phyloP scores from a whole-genome alignment of 2,113 vertebrate species.

The Sceloporus tristichus region DNA sequence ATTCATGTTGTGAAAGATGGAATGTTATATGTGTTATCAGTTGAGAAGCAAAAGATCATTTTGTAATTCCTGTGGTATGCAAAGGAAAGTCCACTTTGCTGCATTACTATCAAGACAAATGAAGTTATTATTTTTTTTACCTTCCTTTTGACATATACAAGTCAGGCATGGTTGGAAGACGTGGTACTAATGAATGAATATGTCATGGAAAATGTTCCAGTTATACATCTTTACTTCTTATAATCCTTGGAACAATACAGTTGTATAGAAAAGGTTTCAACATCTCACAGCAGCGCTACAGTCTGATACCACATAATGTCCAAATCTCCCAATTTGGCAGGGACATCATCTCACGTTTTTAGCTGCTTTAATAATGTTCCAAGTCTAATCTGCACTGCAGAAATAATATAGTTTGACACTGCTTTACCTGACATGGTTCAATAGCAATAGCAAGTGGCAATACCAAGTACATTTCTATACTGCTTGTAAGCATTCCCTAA shows the following conservation, averaged over 20 bases:
- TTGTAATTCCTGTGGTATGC: background rate
- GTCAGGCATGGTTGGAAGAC: background rate
- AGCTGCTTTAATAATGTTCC: too few relatives aligned
- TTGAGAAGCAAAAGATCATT: conserved; percentile 10
- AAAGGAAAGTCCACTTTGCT: background rate
- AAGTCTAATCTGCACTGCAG: too few relatives aligned
- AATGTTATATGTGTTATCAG: conserved; percentile 1
- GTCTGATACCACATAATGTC: background rate
- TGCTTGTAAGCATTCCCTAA: too few relatives aligned
- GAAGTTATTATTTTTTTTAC: background rate
- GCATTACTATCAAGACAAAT: background rate
- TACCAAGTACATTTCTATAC: too few relatives aligned
- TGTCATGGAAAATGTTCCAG: background rate
- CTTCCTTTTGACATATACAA: conserved; percentile 7
- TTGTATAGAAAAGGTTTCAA: background rate
- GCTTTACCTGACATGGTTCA: too few relatives aligned
- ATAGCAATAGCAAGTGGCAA: too few relatives aligned
- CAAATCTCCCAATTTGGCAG: background rate
- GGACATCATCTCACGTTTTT: background rate
- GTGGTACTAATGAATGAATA: conserved; percentile 18
- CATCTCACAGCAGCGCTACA: background rate
- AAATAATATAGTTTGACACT: too few relatives aligned
- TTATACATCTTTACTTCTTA: conserved; percentile 45
- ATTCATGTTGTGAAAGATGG: background rate
- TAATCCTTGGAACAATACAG: conserved; percentile 24